Evolutionary conservation across 2,888 invertebrate genomes (phyloP).

Genomic region (Eulithis testata): DNA sequence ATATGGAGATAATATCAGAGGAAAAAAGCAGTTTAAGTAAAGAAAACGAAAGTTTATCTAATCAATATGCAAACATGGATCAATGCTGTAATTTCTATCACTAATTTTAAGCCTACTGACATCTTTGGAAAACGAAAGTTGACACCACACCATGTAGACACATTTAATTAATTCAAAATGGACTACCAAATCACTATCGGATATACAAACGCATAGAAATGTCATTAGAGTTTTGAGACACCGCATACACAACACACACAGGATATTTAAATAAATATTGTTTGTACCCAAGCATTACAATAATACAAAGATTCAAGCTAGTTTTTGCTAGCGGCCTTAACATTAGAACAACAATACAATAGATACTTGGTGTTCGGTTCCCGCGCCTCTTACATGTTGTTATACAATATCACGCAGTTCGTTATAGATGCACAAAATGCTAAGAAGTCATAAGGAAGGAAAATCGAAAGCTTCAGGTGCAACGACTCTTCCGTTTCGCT

Average conservation of each 20-base stretch:
- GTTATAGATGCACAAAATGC: conserved; percentile 56
- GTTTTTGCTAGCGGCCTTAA: conserved; percentile 73
- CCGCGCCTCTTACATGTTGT: conserved; percentile 78
- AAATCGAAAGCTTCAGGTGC: conserved; percentile 56
- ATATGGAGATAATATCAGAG: conserved; percentile 11
- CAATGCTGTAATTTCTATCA: conserved; percentile 32
- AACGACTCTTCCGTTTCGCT: conserved; percentile 54
- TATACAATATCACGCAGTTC: conserved; percentile 73
- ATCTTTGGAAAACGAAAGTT: conserved; percentile 45
- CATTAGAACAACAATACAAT: conserved; percentile 81
- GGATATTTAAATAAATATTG: too few relatives aligned
- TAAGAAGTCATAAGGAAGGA: conserved; percentile 59
- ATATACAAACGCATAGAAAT: conserved; percentile 10
- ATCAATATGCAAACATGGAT: conserved; percentile 44
- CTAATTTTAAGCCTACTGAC: conserved; percentile 41
- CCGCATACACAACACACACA: too few relatives aligned
- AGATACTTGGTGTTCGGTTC: conserved; percentile 67
- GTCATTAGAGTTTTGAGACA: too few relatives aligned
- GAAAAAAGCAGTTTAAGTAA: conserved; percentile 20
- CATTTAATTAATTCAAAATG: conserved; percentile 17
- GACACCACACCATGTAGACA: conserved; percentile 23
- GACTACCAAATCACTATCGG: conserved; percentile 24
- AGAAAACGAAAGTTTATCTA: conserved; percentile 48
- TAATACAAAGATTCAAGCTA: conserved; percentile 21
- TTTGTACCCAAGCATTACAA: too few relatives aligned